Evolutionary conservation across 2,888 invertebrate species (phyloP), one percentile per base, ranked within the genome.

Genomic region (Diloba caeruleocephala): DNA sequence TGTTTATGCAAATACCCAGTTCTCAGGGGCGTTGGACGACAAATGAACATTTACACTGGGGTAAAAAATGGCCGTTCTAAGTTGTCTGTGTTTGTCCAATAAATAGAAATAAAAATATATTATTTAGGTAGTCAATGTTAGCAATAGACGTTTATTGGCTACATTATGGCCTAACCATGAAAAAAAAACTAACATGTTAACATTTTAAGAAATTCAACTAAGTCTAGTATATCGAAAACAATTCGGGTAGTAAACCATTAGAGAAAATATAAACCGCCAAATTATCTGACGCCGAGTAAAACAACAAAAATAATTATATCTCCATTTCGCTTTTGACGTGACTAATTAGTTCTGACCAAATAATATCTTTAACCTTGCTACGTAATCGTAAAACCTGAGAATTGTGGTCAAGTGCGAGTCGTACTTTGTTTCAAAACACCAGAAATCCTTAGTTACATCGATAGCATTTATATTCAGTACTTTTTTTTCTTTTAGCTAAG

Each of bases 281-380:
- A 76, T 79, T 78, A 76, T 76, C 49, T 50, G 50, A 65, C 51
- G 66, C 62, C 64, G 69, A 65, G 49, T 77, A 76, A 78, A 74
- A 71, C 67, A 59, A 55, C 75, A 74, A 68, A 79, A 85, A 87
- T 81, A 84, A 86, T 89, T 82, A 82, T 81, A 83, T 81, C 79
- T 83, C 80, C 84, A 87, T 89, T 87, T 75, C 51, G 77, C 44
- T 75, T 76, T 76, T 84, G 88, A 88, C 87, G 82, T 89, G 88
- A 89, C 84, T 89, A 89, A 90, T 89, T 84, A 88, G 81, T 81
- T 73, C 78, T 76, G 77, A 76, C 78, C 74, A 78, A 73, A 78
- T 74, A 76, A 82, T 82, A 78, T 81, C 54, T 85, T 81, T 81
- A 78, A 83, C 83, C 79, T 84, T 81, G 82, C 78, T 69, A 69